Conservation (phyloP, 2,888 invertebrate genomes). For the Ormia ochracea region DNA sequence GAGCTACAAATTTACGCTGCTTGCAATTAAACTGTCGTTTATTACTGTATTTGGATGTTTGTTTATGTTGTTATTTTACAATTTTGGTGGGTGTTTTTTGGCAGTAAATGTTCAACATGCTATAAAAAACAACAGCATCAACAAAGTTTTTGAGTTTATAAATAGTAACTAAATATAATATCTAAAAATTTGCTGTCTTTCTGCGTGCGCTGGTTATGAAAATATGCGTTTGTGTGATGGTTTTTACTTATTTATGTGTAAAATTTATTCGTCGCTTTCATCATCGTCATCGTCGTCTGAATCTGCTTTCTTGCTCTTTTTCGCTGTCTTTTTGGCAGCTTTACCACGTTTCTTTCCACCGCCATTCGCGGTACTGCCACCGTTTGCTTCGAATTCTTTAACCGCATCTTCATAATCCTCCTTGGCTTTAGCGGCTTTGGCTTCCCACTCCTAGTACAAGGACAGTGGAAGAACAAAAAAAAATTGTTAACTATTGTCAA, state of each 20-base stretch:
- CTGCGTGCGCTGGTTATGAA: conserved; percentile 38
- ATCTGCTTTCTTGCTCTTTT: conserved; percentile 80
- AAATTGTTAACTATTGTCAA: too few relatives aligned
- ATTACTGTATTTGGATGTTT: not conserved
- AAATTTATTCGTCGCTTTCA: conserved; percentile 82
- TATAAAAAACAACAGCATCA: conserved; percentile 20
- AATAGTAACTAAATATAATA: not conserved
- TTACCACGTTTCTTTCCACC: conserved; percentile 79
- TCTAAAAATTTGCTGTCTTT: conserved; percentile 35
- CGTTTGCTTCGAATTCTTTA: conserved; percentile 91
- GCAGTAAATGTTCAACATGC: conserved; percentile 42
- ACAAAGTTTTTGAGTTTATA: conserved; percentile 9
- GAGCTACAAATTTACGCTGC: conserved; percentile 27
- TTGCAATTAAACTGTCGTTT: conserved; percentile 8
- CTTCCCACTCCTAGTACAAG: conserved; percentile 88
- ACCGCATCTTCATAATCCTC: conserved; percentile 92
- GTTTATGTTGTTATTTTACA: conserved; percentile 27
- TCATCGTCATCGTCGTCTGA: conserved; percentile 81
- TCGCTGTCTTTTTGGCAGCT: conserved; percentile 77
- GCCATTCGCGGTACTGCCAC: conserved; percentile 79
- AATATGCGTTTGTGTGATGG: conserved; percentile 20
- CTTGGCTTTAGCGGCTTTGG: conserved; percentile 90
- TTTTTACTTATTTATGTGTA: conserved; percentile 31
- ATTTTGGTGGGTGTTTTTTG: conserved; percentile 50
- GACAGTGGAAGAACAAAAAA: not conserved